Evolutionary conservation across 2,888 invertebrate species (phyloP).

Genomic region (Drosophila yooni): DNA sequence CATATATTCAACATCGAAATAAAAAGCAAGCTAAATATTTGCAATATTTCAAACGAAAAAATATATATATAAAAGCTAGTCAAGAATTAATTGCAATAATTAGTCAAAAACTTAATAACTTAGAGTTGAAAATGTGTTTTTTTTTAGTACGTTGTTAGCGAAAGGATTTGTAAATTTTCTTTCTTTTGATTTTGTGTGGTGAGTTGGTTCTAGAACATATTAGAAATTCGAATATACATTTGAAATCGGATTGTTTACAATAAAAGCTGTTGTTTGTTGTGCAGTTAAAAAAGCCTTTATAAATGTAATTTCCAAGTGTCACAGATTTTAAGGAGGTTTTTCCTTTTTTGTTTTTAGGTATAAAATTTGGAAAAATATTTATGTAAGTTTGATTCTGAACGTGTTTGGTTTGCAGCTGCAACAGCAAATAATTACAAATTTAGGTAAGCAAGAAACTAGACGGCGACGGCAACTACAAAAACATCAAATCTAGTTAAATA

Average conservation of each 20-base stretch:
- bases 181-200: conserved; percentile 84
- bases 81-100: conserved; percentile 29
- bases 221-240: conserved; percentile 17
- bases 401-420: conserved; percentile 2
- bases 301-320: background rate
- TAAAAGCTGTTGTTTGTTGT: conserved; percentile 24
- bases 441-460: conserved; percentile 23
- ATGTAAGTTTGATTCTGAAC: background rate
- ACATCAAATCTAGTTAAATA: conserved; percentile 16
- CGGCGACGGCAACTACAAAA: conserved; percentile 27
- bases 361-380: conserved; percentile 2
- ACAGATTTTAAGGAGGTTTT: background rate
- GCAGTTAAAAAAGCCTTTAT: conserved; percentile 58
- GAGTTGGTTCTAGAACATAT: conserved; percentile 72
- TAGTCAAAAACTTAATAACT: conserved; percentile 35
- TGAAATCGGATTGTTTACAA: conserved; percentile 2
- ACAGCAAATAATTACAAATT: conserved; percentile 7
- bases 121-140: conserved; percentile 21
- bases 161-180: conserved; percentile 22
- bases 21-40: conserved; percentile 59
- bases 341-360: background rate
- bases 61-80: conserved; percentile 30
- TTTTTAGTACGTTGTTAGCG: conserved; percentile 26
- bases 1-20: conserved; percentile 63
- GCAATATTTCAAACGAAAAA: conserved; percentile 16